Conservation (phyloP, 92 coral and sea anemone species). For the Hydrozoanthus gracilis region DNA sequence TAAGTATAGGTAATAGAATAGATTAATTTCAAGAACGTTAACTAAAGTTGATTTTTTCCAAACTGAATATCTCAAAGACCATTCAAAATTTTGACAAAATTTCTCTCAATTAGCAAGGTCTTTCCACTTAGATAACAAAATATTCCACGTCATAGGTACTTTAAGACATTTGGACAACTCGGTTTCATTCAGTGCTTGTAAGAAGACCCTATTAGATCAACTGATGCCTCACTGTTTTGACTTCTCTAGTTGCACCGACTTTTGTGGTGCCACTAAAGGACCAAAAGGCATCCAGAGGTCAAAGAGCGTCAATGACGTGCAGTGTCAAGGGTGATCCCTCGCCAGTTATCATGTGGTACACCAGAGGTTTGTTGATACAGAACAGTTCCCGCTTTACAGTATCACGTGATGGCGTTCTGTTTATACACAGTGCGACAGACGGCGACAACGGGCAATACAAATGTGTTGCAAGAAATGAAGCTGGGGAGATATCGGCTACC, state of each 20-base stretch:
- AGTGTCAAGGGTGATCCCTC: slow-evolving; percentile 77
- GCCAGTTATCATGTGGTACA: slow-evolving; percentile 86
- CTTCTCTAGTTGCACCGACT: slow-evolving; percentile 69
- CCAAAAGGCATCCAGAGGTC: slow-evolving; percentile 68
- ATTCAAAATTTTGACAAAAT: no score
- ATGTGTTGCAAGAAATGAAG: slow-evolving; percentile 73
- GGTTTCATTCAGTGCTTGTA: no score
- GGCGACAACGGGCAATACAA: slow-evolving; percentile 68
- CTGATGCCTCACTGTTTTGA: neutral
- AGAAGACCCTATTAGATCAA: neutral
- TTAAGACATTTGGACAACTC: no score
- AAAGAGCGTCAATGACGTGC: slow-evolving; percentile 68
- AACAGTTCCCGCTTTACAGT: slow-evolving; percentile 50
- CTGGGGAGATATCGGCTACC: slow-evolving; percentile 56
- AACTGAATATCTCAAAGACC: no score
- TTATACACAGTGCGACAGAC: slow-evolving; percentile 51
- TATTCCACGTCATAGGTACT: no score
- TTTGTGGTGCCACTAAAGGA: slow-evolving; percentile 67
- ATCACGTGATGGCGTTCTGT: slow-evolving; percentile 63
- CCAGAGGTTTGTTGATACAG: neutral
- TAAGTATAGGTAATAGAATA: neutral
- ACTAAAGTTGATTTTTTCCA: no score
- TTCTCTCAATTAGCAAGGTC: no score
- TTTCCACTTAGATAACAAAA: no score
- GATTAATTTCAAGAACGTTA: neutral